A percentile compares a stretch with the other conserved stretches of the same genome.
Evolutionary conservation across 2,888 invertebrate species (phyloP).

Genomic region (Pammene aurita): DNA sequence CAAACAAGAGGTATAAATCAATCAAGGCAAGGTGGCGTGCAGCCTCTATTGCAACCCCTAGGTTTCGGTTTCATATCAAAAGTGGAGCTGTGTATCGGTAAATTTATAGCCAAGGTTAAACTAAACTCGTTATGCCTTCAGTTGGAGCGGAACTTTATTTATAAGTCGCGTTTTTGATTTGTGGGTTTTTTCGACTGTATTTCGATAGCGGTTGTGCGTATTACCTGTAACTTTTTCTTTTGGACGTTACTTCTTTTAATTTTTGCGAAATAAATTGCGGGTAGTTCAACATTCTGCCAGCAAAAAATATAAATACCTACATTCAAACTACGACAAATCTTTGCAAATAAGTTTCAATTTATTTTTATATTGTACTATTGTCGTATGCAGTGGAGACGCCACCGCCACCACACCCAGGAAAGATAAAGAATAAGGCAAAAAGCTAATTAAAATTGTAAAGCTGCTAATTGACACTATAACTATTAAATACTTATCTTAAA

Average conservation of each 20-base stretch:
- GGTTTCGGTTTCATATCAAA: constrained; percentile 60
- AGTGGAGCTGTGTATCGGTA: constrained; percentile 75
- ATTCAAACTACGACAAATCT: no score
- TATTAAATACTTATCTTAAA: no score
- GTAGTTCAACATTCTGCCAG: no score
- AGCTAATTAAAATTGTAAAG: no score
- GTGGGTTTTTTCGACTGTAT: constrained; percentile 51
- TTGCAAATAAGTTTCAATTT: no score
- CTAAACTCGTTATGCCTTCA: constrained; percentile 78
- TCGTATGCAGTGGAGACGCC: no score
- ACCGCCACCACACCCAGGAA: no score
- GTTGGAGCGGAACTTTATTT: constrained; percentile 70
- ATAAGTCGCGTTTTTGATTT: constrained; percentile 69
- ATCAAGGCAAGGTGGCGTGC: constrained; percentile 81
- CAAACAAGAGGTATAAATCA: constrained; percentile 84
- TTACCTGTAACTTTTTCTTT: constrained; percentile 12
- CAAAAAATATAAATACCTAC: no score
- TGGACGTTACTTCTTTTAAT: background rate
- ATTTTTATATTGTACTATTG: no score
- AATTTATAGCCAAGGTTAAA: constrained; percentile 78
- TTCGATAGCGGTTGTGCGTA: constrained; percentile 37
- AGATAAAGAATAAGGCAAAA: no score
- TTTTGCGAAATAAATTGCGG: background rate
- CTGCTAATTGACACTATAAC: no score
- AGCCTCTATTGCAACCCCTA: constrained; percentile 70